Evolutionary conservation across 2,888 invertebrate genomes (phyloP), one percentile per base, ranked within the genome.

Genomic region (Synergus itoensis): DNA sequence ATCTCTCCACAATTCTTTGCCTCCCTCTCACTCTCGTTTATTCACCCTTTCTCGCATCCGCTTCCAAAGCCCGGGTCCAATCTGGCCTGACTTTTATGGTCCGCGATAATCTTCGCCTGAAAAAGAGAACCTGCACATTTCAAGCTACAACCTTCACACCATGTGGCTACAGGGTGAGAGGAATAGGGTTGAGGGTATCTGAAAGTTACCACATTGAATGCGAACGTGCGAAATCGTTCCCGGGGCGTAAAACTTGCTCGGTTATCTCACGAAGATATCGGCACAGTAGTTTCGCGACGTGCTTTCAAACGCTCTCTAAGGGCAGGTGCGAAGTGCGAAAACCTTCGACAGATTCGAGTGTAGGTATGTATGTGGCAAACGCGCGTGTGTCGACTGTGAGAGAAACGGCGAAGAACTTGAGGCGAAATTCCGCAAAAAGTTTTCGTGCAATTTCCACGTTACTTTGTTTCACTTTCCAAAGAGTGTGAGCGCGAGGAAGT

Each of bases 31-130:
- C 67, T 12, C 48, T 73, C 36, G 48, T n/a, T 48, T 40, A 36
- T 53, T 73, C 36, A n/a, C 14, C 36, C 16, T 73, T 69, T 73
- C 36, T 16, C 48, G 57, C 69, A 60, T 76, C 21, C 64, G 14
- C n/a, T 16, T 18, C 73, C 7, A n/a, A 45, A 77, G 45, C 75
- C 41, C 16, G 57, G 75, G 28, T 75, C 63, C 81, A 81, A 85
- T 87, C 86, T 82, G 82, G 78, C 79, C 83, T 82, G 83, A 86
- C 86, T 87, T 85, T 84, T 84, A 84, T 84, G 81, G 83, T 82
- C 82, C 60, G 81, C 86, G 86, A 88, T 88, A 87, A 86, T 88
- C 85, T 85, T 83, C 77, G 48, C n/a, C 28, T 36, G 73, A 16
- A 73, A 73, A 73, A 73, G 36, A 36, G 48, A 73, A 73, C 45